Conservation (phyloP, 2,113 vertebrate species). For the Prinia subflava region DNA sequence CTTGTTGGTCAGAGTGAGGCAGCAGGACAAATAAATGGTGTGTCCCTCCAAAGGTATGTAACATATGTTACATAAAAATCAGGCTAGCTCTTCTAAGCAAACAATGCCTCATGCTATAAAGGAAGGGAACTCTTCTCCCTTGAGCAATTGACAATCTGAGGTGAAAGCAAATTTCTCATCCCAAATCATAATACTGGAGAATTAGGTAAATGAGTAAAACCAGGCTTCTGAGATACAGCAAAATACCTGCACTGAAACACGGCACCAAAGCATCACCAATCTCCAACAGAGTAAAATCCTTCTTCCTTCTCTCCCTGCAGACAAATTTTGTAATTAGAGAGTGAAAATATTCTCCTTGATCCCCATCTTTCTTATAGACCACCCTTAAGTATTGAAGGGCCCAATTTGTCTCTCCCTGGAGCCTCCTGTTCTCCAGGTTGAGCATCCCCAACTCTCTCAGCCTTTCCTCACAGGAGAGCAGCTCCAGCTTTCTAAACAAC, state of each 20-base stretch:
- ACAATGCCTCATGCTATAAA: too few relatives aligned
- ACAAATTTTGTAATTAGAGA: background rate
- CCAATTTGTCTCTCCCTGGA: rapidly evolving
- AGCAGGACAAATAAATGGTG: background rate
- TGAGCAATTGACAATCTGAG: background rate
- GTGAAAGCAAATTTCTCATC: background rate
- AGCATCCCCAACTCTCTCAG: background rate
- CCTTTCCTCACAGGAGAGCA: background rate
- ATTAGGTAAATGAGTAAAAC: background rate
- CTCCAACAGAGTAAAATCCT: background rate
- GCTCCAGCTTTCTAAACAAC: background rate
- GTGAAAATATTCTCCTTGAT: background rate
- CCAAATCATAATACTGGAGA: background rate
- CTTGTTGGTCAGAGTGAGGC: background rate
- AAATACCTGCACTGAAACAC: background rate
- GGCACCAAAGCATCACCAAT: background rate
- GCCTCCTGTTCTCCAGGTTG: background rate
- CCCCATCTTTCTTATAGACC: background rate
- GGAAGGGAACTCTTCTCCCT: background rate
- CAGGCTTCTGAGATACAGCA: background rate
- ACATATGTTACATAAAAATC: background rate
- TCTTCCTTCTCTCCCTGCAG: background rate
- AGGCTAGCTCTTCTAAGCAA: background rate
- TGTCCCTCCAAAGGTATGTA: background rate
- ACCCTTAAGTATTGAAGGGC: background rate